phyloP scores from a whole-genome alignment of 2,888 invertebrate species.

The Limnephilus marmoratus region DNA sequence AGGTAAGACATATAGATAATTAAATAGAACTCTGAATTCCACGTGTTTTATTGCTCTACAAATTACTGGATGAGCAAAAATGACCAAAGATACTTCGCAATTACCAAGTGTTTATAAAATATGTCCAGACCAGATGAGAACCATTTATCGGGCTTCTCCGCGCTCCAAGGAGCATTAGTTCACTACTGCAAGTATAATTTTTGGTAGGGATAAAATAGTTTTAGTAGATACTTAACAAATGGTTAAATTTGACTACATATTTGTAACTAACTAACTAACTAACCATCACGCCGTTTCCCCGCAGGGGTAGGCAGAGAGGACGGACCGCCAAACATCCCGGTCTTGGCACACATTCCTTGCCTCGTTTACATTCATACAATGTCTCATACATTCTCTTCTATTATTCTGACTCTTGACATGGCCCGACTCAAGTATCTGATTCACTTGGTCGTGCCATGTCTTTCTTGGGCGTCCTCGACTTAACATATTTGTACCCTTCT shows the following conservation, averaged over 20 bases:
- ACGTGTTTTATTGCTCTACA: not conserved
- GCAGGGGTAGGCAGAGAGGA: no score
- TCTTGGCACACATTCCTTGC: no score
- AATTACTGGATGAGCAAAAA: not conserved
- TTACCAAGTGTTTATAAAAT: not conserved
- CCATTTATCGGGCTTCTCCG: not conserved
- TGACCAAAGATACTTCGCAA: not conserved
- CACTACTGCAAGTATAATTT: constrained; percentile 59
- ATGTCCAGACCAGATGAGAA: not conserved
- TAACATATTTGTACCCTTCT: no score
- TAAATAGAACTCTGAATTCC: not conserved
- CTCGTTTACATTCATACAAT: no score
- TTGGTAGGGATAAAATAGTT: constrained; percentile 59
- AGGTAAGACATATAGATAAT: not conserved
- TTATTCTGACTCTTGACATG: no score
- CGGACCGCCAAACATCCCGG: no score
- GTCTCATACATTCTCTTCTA: no score
- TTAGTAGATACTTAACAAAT: constrained; percentile 52
- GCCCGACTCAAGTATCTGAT: no score
- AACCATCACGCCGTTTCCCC: no score
- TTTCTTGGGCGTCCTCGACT: no score
- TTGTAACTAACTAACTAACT: no score
- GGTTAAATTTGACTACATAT: constrained; percentile 50
- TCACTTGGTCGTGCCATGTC: no score
- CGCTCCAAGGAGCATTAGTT: constrained; percentile 49